phyloP scores from a whole-genome alignment of 2,113 vertebrate species.

The Zosterops japonicus region DNA sequence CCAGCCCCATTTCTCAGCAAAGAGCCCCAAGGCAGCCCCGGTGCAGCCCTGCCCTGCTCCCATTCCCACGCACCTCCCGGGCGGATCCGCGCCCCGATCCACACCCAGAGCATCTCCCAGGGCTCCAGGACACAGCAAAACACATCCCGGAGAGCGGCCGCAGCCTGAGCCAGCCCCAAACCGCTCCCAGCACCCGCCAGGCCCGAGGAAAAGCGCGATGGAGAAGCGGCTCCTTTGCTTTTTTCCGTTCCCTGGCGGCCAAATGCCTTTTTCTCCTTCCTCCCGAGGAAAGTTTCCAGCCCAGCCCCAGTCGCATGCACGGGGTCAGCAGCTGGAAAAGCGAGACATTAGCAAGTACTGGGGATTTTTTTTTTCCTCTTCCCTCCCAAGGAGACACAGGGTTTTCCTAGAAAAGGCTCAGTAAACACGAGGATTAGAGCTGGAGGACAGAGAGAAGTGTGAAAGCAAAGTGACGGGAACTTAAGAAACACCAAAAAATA shows the following conservation, averaged over 20 bases:
- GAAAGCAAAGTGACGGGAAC: not conserved
- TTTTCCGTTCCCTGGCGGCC: not conserved
- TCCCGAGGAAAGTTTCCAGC: not conserved
- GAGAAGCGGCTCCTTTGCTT: not conserved
- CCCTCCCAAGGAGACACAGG: not conserved
- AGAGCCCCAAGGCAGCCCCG: accelerated
- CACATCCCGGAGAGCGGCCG: not conserved
- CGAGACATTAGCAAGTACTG: not conserved
- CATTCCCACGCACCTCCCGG: not conserved
- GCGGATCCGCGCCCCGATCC: not conserved
- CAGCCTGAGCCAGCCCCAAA: not conserved
- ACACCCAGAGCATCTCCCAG: not conserved
- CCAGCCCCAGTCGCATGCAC: not conserved
- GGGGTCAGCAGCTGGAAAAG: not conserved
- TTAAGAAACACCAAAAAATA: not conserved
- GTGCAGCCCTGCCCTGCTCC: not conserved
- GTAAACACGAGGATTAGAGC: accelerated
- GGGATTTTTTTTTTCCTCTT: not conserved
- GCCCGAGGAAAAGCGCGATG: accelerated
- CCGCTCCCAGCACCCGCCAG: not conserved
- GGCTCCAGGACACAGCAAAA: not conserved
- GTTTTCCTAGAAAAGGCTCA: not conserved
- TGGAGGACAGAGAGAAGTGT: not conserved
- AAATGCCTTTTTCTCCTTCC: not conserved
- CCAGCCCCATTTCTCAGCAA: accelerated